Percentiles rank a stretch among this genome's conserved stretches.
Evolutionary conservation across 2,888 invertebrate genomes (phyloP).

Genomic region (Tortricodes alternella): DNA sequence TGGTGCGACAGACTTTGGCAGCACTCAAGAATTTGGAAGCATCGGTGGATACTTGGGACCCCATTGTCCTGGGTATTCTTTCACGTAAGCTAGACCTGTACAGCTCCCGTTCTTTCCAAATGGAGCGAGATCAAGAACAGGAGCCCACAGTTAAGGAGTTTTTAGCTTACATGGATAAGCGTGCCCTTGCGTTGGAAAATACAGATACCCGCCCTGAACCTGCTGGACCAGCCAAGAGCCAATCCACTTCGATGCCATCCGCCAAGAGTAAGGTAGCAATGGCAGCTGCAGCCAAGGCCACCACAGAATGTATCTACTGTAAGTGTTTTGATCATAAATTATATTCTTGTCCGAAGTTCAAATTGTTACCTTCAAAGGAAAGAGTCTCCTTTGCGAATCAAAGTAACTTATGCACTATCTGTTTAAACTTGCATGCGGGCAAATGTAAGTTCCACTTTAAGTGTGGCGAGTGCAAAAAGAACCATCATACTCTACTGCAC

Average conservation of each 20-base stretch:
- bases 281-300: not conserved
- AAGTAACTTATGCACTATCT: constrained; percentile 5
- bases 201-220: not conserved
- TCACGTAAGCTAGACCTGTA: constrained; percentile 18
- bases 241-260: not conserved
- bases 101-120: constrained; percentile 9
- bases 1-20: constrained; percentile 6
- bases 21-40: not conserved
- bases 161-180: constrained; percentile 6
- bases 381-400: not conserved
- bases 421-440: constrained; percentile 19
- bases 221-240: not conserved
- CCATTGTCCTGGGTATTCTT: constrained; percentile 5
- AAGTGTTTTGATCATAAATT: constrained; percentile 19
- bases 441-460: constrained; percentile 16
- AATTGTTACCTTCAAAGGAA: not conserved
- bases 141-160: constrained; percentile 1
- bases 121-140: not conserved
- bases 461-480: constrained; percentile 13
- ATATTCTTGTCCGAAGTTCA: constrained; percentile 5
- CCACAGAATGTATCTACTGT: constrained; percentile 12
- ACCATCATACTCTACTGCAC: constrained; percentile 23
- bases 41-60: not conserved
- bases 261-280: not conserved
- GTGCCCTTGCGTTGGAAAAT: constrained; percentile 14